A percentile compares a stretch with the other conserved stretches of the same genome.
These are phyloP conservation scores for Stichopus chloronotus DNA, from an alignment of 35 echinoderm and acorn worm species.

Conservation along the genomic window DNA sequence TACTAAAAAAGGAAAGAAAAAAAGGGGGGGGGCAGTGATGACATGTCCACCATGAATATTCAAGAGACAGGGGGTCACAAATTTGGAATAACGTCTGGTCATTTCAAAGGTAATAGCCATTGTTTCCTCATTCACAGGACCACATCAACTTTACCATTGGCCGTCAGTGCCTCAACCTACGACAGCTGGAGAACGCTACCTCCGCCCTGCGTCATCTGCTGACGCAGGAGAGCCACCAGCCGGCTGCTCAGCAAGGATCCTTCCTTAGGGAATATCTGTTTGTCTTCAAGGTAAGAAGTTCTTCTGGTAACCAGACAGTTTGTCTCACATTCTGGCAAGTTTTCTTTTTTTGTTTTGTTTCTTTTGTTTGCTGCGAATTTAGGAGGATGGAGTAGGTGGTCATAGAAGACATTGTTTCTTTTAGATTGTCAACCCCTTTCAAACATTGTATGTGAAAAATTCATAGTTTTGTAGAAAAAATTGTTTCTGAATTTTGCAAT, in stretches of 20 bases:
- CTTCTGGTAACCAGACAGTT: neutral
- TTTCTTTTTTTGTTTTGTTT: neutral
- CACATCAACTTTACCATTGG: constrained; percentile 98
- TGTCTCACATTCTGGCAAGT: too few species aligned
- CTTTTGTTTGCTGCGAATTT: neutral
- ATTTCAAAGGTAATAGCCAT: too few species aligned
- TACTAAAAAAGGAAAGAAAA: too few species aligned
- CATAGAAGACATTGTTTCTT: too few species aligned
- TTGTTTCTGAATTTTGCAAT: too few species aligned
- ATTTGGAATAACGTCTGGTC: too few species aligned
- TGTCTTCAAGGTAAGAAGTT: constrained; percentile 85
- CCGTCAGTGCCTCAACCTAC: constrained; percentile 94
- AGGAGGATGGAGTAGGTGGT: neutral
- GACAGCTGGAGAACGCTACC: constrained; percentile 93
- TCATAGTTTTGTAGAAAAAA: too few species aligned
- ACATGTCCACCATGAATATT: too few species aligned
- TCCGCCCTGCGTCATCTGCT: constrained; percentile 89
- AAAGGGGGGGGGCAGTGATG: too few species aligned
- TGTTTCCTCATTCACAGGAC: constrained; percentile 54
- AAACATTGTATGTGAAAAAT: too few species aligned
- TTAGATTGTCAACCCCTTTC: too few species aligned
- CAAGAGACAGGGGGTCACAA: too few species aligned
- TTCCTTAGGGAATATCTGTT: constrained; percentile 96
- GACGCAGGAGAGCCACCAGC: constrained; percentile 87
- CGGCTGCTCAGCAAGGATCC: constrained; percentile 83